Evolutionary conservation across 1,140 invertebrate genomes (phyloP), one percentile per base, ranked within the genome.

Genomic region (Pseudomyrmex dendroicus): DNA sequence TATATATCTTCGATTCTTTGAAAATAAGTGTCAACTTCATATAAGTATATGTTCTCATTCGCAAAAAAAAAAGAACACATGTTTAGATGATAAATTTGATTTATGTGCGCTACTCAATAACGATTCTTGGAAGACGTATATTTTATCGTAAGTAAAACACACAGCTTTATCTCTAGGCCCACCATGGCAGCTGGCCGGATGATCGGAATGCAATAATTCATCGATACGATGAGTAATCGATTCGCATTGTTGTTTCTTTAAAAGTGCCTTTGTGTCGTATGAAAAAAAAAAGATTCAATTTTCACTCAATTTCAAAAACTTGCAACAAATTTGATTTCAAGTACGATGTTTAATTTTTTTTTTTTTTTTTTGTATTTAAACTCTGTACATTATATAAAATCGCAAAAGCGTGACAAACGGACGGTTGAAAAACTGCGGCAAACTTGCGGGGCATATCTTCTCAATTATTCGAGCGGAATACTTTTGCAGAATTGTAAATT

Each of bases 131-230:
- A 74, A 62, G 8, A 46, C 61, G 44, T 62, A 22, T 52, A 2
- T 10, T 50, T 74, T 74, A 74, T 74, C 73, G 5, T 7, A 15
- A 74, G 17, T 63, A 12, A 50, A 63, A 63, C 9, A 4, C 15
- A 52, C 15, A 63, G 1, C 15, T 63, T 74, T 74, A 74, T 74
- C 73, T 25, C 5, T 62, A 9, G 20, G 15, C 15, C 46, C 46
- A 63, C 15, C 20, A 17, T 74, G 22, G 1, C 15, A 63, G 46
- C 46, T 50, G 46, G n/a, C 57, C 22, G 46, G 63, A 50, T 15
- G 44, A 74, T 74, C n/a, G n/a, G 73, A 74, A 74, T 52, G 73
- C 44, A 74, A 2, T 62, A 63, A 62, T 50, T 35, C 52, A 15
- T 35, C 17, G 17, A 50, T 74, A 52, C 44, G 9, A 74, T 63